Evolutionary conservation across 2,113 vertebrate species (phyloP), one percentile per base, ranked within the genome.

Genomic region (Chaetorhynchus papuensis): DNA sequence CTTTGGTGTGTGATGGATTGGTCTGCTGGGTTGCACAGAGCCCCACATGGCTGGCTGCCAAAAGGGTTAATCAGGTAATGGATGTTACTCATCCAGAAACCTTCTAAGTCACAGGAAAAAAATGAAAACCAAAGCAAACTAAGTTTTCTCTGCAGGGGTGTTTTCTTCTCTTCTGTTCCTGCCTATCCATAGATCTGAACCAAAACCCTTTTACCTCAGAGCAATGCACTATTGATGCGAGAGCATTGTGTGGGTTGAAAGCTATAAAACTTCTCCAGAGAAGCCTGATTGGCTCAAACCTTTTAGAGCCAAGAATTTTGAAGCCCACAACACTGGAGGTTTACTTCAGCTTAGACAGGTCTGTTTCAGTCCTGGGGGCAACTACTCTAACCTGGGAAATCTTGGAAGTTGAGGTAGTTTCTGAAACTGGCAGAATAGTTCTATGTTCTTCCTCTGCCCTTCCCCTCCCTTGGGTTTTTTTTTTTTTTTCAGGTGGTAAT

Each of bases 391-490:
- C 20, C 28, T 13, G 24, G 17, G 23, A 83, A 75, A 66, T 30
- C 22, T 42, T 17, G 57, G 21, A 70, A 61, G 18, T 14, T 54
- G 12, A 47, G 17, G 6, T 15, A 10, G 13, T 30, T 87, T 53
- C 75, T 68, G 30, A 75, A 70, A 44, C 24, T 26, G 27, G 24
- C 9, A 42, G 13, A 45, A 27, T 0, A 66, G 17, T 4, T 59
- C 0, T 7, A 31, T 13, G 15, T 17, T 54, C 7, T 57, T 8
- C 22, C 18, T 22, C 20, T 23, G 18, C 3, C 8, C 6, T 10
- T 10, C 2, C 2, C 9, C 7, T 13, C 3, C 10, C 3, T 10
- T 41, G 3, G 4, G 3, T 6, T 42, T 26, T 9, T 11, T 42
- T 15, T n/a, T n/a, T 66, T 42, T 47, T 65, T 49, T 18, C 2